Evolutionary conservation across 2,888 invertebrate genomes (phyloP), one percentile per base, ranked within the genome.

Genomic region (Drosophila mimetica): DNA sequence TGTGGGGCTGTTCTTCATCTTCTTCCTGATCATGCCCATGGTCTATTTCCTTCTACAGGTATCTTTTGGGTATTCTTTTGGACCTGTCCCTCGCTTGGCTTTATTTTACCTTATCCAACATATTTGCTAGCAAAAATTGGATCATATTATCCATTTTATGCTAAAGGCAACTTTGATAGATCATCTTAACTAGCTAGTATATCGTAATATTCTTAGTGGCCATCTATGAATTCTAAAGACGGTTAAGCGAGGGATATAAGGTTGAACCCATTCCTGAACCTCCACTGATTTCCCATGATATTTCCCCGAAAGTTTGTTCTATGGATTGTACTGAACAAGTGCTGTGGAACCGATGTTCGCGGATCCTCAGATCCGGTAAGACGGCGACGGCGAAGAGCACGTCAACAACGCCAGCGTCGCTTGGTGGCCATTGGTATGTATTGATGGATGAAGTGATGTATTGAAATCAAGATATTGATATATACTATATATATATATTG

Each of bases 21-120:
- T 81, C 13, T 73, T 88, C 28, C 47, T 89, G 11, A 41, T 75
- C 5, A 59, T 89, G 67, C 88, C 89, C 50, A 60, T 82, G 13
- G 5, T 74, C 1, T 89, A 88, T 48, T 65, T 77, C 48, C n/a
- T 48, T 1, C 34, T 87, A 34, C 81, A 83, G 86, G 88, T 88
- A 79, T 67, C 36, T 52, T n/a, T 55, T 9, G 7, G 8, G n/a
- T 4, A 8, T 3, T 25, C 2, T n/a, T 6, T 16, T 14, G 16
- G 8, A n/a, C 3, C n/a, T 18, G 9, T 34, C 48, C 44, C 42
- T 70, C 39, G 18, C 25, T 28, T 54, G 13, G 9, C 18, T 25
- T 9, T 13, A 13, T 11, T 0, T 18, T 34, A 11, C 1, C 1
- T 9, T 22, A 25, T 22, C 11, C 25, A 48, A 4, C 1, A 18